phyloP scores from a whole-genome alignment of 30 jellyfish, hydroid and myxozoan genomes.

The Chrysaora quinquecirrha region DNA sequence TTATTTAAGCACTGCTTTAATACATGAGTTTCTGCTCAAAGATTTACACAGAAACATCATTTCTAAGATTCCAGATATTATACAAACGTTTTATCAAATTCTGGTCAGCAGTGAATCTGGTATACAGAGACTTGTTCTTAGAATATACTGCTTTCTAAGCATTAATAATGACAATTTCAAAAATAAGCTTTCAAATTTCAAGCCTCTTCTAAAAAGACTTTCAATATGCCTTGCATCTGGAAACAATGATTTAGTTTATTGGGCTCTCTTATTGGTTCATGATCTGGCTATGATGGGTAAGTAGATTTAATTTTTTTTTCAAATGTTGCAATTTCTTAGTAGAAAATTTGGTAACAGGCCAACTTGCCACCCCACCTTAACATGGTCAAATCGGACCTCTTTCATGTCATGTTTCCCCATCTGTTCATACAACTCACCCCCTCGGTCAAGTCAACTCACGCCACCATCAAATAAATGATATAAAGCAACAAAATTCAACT shows the following conservation, averaged over 20 bases:
- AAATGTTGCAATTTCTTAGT: background rate
- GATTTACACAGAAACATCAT: conserved; percentile 64
- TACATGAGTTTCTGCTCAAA: conserved; percentile 79
- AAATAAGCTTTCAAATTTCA: conserved; percentile 40
- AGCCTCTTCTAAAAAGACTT: conserved; percentile 70
- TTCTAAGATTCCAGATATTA: conserved; percentile 72
- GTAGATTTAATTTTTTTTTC: conserved; percentile 1
- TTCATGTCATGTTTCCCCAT: too few relatives aligned
- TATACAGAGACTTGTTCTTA: conserved; percentile 66
- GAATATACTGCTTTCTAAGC: conserved; percentile 75
- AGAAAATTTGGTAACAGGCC: too few relatives aligned
- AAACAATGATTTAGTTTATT: conserved; percentile 65
- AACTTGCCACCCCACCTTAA: too few relatives aligned
- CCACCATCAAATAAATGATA: too few relatives aligned
- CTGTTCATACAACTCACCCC: too few relatives aligned
- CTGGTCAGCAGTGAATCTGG: conserved; percentile 78
- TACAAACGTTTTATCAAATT: conserved; percentile 69
- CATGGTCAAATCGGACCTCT: too few relatives aligned
- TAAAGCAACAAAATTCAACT: too few relatives aligned
- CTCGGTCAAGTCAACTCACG: too few relatives aligned
- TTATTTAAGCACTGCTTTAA: conserved; percentile 78
- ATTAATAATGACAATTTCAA: conserved; percentile 69
- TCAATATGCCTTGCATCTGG: conserved; percentile 90
- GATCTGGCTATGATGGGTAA: conserved; percentile 85
- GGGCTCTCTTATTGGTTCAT: conserved; percentile 87